Evolutionary conservation across 2,113 vertebrate genomes (phyloP), one percentile per base, ranked within the genome.

Genomic region (Sialia sialis): DNA sequence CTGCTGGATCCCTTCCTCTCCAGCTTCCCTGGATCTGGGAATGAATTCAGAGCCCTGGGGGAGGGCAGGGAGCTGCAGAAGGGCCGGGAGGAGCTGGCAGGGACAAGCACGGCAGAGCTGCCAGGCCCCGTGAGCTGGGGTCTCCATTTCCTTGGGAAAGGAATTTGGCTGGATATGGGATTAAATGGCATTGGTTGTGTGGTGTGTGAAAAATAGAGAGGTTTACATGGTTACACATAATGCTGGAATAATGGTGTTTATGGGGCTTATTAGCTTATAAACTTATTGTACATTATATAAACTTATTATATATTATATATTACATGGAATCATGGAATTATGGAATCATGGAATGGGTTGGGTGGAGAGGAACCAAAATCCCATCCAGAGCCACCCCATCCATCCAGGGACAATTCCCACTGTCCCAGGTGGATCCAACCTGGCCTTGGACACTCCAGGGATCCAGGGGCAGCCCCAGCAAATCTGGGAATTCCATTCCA

Each of bases 81-180:
- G 39, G 12, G 5, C 2, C 21, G 52, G 83, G 58, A 92, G 89
- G 34, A 79, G 70, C 4, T 1, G 21, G 16, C 32, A 46, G 67
- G 72, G 59, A 68, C 59, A 43, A 7, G 10, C 25, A 12, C 0
- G 49, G 12, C 21, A 62, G 27, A 76, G 43, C 13, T 32, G 4
- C 0, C 38, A 17, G 23, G 48, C 5, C 2, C 0, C 3, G 21
- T 8, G 2, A 20, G 52, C 32, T 25, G 1, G 56, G 56, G 6
- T 18, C 43, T 46, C 21, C 7, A 1, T 41, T 85, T 58, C 70
- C 60, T 55, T 51, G 34, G 52, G 78, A 70, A 90, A 78, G 59
- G 69, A 17, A 60, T 51, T 13, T 2, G 26, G 29, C 12, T 48
- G 52, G n/a, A 60, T 69, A 26, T 0, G 2, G 49, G 55, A 69